Evolutionary conservation across 2,797 vertebrate genomes (phyloP), one percentile per base, ranked within the genome.

Genomic region (Acanthornis magna): DNA sequence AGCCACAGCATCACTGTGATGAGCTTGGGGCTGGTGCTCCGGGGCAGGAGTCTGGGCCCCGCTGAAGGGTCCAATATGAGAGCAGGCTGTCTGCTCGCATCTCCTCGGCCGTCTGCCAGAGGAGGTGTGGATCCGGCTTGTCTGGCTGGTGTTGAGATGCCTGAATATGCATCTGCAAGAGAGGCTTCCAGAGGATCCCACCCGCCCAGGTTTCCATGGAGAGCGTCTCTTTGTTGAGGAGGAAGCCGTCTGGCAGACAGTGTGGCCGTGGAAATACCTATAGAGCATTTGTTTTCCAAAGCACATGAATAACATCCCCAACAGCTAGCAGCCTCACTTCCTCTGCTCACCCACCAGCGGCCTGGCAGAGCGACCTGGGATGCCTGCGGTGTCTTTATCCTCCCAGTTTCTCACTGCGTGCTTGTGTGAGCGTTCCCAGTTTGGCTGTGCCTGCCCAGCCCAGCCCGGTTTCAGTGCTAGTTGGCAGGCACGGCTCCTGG

Each of bases 171-270:
- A 88, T 93, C 91, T 94, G 90, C 2, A 6, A 94, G 88, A 85
- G 83, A 95, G 91, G 76, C 94, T 95, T 95, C 83, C 92, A 93
- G 90, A 95, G 91, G 88, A 95, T 96, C 92, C 93, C 40, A 67
- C 94, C 83, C 22, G 36, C 91, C 91, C 93, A 79, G 95, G 96
- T 96, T 96, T 96, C 95, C 95, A 96, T 96, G 96, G 95, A 96
- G 96, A 96, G 85, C 4, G 5, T 91, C 93, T 94, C 61, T 93
- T 86, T 89, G 91, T 78, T 85, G 90, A 89, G 91, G 88, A 95
- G 90, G 88, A 88, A 95, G 90, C 91, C 2, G 85, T 81, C 94
- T 96, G 95, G 91, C 95, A 96, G 91, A 63, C 95, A 94, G 87
- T 13, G 79, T 43, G 12, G 83, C 84, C 20, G 5, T 91, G 93